Evolutionary conservation across 2,888 invertebrate genomes (phyloP).

Genomic region (Stegana nigrithorax): DNA sequence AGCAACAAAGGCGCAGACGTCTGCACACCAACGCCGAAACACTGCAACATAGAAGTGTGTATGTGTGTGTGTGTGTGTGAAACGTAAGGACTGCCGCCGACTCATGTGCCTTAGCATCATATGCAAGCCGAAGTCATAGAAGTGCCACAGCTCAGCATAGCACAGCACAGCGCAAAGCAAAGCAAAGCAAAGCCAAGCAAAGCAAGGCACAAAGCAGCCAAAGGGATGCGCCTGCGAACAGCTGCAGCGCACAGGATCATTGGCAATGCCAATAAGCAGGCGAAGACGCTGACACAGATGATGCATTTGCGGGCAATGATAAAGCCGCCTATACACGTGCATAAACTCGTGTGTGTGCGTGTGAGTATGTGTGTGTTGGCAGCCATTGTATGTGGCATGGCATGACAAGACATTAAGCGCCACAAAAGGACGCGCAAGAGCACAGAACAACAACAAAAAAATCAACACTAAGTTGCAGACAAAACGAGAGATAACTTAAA

Average conservation of each 20-base stretch:
- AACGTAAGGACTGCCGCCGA: background rate
- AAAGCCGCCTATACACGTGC: too few relatives aligned
- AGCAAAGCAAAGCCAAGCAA: slow-evolving; percentile 22
- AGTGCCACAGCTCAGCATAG: background rate
- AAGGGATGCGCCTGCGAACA: slow-evolving; percentile 5
- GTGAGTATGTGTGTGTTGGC: too few relatives aligned
- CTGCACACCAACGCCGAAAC: too few relatives aligned
- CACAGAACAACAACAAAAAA: too few relatives aligned
- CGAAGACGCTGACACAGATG: background rate
- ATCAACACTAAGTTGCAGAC: slow-evolving; percentile 45
- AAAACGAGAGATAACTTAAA: slow-evolving; percentile 34
- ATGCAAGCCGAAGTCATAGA: background rate
- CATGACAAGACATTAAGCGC: slow-evolving; percentile 16
- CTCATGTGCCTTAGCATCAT: slow-evolving; percentile 1
- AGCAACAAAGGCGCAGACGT: slow-evolving; percentile 20
- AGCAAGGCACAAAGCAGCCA: background rate
- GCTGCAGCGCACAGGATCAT: slow-evolving; percentile 20
- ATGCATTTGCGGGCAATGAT: slow-evolving; percentile 6
- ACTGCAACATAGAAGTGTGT: too few relatives aligned
- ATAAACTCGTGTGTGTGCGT: too few relatives aligned
- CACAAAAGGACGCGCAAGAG: too few relatives aligned
- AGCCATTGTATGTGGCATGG: slow-evolving; percentile 25
- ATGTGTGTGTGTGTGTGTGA: slow-evolving; percentile 21
- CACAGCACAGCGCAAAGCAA: slow-evolving; percentile 40
- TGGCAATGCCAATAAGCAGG: slow-evolving; percentile 6